phyloP scores from a whole-genome alignment of 2,888 invertebrate genomes.

The Anthophora plumipes region DNA sequence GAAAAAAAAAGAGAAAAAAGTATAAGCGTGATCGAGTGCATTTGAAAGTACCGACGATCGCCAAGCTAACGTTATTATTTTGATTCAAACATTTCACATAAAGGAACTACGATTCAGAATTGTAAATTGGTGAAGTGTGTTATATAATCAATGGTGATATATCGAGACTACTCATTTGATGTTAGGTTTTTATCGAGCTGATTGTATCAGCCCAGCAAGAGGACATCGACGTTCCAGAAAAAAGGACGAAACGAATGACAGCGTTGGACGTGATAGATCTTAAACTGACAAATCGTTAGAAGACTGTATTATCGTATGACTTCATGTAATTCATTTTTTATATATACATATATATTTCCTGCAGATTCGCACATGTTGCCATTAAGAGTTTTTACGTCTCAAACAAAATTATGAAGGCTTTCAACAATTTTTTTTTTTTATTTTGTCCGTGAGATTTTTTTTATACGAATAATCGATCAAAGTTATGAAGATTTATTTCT shows the following conservation, averaged over 20 bases:
- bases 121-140: slow-evolving; percentile 53
- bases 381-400: slow-evolving; percentile 46
- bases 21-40: slow-evolving; percentile 43
- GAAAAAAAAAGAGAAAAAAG: no score
- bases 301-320: slow-evolving; percentile 43
- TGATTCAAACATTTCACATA: slow-evolving; percentile 31
- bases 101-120: slow-evolving; percentile 37
- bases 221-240: slow-evolving; percentile 41
- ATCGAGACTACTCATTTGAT: slow-evolving; percentile 53
- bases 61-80: slow-evolving; percentile 51
- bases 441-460: slow-evolving; percentile 30
- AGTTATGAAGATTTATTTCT: slow-evolving; percentile 58
- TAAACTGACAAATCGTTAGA: slow-evolving; percentile 40
- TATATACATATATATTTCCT: slow-evolving; percentile 58
- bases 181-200: slow-evolving; percentile 34
- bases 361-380: slow-evolving; percentile 56
- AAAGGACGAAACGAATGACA: slow-evolving; percentile 39
- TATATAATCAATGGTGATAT: slow-evolving; percentile 47
- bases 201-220: slow-evolving; percentile 11
- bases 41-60: slow-evolving; percentile 55
- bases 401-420: slow-evolving; percentile 44
- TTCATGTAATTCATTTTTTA: slow-evolving; percentile 56
- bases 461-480: slow-evolving; percentile 39
- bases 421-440: slow-evolving; percentile 8
- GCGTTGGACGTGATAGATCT: slow-evolving; percentile 42